phyloP scores from a whole-genome alignment of 1,140 invertebrate genomes.

The Anastrepha obliqua region DNA sequence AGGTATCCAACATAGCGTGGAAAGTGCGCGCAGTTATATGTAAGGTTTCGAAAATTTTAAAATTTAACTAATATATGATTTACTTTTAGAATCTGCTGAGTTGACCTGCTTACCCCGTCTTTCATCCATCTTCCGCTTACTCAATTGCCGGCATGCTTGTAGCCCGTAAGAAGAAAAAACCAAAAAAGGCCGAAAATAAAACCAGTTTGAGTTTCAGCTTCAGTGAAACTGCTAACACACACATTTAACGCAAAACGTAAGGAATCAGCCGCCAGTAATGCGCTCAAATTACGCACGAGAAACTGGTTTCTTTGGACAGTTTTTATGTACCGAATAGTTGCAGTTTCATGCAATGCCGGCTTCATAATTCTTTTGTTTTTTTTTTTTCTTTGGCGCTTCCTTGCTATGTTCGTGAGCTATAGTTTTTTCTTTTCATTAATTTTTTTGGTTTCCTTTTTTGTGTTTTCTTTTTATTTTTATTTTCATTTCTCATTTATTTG shows the following conservation, averaged over 20 bases:
- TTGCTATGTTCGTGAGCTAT: not conserved
- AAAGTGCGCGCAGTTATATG: not conserved
- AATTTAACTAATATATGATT: not conserved
- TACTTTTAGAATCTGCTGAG: not conserved
- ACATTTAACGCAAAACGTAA: not conserved
- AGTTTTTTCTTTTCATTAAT: not conserved
- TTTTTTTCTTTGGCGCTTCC: not conserved
- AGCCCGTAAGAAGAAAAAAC: not conserved
- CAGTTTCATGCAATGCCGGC: conserved; percentile 28
- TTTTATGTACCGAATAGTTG: not conserved
- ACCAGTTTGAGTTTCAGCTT: conserved; percentile 35
- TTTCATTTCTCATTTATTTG: not conserved
- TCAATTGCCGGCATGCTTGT: not conserved
- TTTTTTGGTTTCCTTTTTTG: not conserved
- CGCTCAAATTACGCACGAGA: conserved; percentile 46
- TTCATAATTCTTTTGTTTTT: not conserved
- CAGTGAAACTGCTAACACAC: not conserved
- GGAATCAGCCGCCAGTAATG: not conserved
- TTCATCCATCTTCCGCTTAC: not conserved
- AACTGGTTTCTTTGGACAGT: conserved; percentile 21
- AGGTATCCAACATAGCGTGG: not conserved
- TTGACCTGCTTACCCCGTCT: conserved; percentile 1
- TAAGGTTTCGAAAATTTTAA: not conserved
- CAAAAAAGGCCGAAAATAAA: not conserved
- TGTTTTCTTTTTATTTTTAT: not conserved